Evolutionary conservation across 1,140 invertebrate genomes (phyloP).

Genomic region (Drosophila murphyi): DNA sequence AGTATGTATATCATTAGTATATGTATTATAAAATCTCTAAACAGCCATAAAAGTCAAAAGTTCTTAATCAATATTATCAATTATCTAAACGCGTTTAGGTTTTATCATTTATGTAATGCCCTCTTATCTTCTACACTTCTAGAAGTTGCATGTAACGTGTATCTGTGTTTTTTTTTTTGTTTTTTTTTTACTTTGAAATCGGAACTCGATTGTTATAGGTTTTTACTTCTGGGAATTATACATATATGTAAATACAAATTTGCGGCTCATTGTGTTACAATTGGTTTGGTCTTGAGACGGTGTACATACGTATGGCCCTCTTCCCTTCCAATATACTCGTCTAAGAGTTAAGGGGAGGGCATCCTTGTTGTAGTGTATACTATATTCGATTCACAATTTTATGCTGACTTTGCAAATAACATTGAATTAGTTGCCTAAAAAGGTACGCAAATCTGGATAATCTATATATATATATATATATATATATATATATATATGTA

Average conservation of each 20-base stretch:
- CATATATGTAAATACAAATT: constrained; percentile 51
- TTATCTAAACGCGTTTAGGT: constrained; percentile 67
- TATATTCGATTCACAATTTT: constrained; percentile 13
- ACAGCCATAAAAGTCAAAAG: constrained; percentile 82
- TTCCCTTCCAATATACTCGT: background rate
- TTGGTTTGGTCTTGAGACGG: constrained; percentile 69
- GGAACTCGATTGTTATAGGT: constrained; percentile 76
- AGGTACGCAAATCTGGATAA: constrained; percentile 73
- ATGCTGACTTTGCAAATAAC: constrained; percentile 30
- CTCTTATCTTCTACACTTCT: constrained; percentile 8
- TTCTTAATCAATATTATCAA: constrained; percentile 73
- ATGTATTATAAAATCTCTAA: constrained; percentile 81
- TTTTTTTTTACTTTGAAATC: constrained; percentile 53
- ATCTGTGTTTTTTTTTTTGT: background rate
- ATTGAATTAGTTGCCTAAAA: constrained; percentile 65
- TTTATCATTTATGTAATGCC: constrained; percentile 25
- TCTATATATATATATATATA: constrained; percentile 46
- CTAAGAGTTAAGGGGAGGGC: constrained; percentile 30
- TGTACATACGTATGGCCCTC: constrained; percentile 24
- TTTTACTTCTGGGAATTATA: constrained; percentile 23
- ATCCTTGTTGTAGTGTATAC: too few species aligned
- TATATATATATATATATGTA: constrained; percentile 33
- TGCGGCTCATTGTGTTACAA: constrained; percentile 68
- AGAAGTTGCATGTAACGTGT: constrained; percentile 8
- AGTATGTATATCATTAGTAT: constrained; percentile 56